Evolutionary conservation across 2,113 vertebrate species (phyloP).

Genomic region (Clarias batrachus): DNA sequence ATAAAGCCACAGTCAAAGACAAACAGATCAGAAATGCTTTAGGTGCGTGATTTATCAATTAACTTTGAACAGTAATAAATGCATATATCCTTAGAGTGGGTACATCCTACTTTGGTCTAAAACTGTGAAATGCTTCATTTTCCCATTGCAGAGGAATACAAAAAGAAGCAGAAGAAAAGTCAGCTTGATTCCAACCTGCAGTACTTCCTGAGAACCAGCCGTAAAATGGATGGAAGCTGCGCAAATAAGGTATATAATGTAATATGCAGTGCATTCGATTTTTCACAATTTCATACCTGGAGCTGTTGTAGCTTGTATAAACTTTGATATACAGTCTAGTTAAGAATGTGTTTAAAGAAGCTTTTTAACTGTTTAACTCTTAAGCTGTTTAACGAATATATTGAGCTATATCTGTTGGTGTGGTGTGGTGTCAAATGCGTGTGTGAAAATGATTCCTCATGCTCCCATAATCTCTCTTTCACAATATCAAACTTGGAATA

Average conservation of each 20-base stretch:
- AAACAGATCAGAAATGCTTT: slow-evolving; percentile 70
- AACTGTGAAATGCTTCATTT: not conserved
- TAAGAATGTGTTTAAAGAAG: not conserved
- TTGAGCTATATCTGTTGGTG: not conserved
- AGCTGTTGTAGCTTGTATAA: not conserved
- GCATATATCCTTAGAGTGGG: not conserved
- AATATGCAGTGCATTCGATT: not conserved
- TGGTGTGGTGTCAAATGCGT: too few species aligned
- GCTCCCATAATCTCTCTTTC: too few species aligned
- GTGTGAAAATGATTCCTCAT: too few species aligned
- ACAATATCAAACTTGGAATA: too few species aligned
- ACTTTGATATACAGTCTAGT: not conserved
- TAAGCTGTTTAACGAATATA: not conserved
- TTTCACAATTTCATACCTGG: not conserved
- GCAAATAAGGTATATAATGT: slow-evolving; percentile 61
- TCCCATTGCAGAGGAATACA: slow-evolving; percentile 67
- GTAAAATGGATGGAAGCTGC: slow-evolving; percentile 53
- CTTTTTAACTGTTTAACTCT: not conserved
- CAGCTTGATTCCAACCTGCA: slow-evolving; percentile 64
- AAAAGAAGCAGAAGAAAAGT: slow-evolving; percentile 68
- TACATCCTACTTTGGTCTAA: not conserved
- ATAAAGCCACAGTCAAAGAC: slow-evolving; percentile 72
- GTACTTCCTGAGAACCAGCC: slow-evolving; percentile 61
- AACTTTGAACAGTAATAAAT: not conserved
- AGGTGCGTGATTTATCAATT: slow-evolving; percentile 55